Evolutionary conservation across 2,113 vertebrate species (phyloP).

Genomic region (Gila orcuttii): DNA sequence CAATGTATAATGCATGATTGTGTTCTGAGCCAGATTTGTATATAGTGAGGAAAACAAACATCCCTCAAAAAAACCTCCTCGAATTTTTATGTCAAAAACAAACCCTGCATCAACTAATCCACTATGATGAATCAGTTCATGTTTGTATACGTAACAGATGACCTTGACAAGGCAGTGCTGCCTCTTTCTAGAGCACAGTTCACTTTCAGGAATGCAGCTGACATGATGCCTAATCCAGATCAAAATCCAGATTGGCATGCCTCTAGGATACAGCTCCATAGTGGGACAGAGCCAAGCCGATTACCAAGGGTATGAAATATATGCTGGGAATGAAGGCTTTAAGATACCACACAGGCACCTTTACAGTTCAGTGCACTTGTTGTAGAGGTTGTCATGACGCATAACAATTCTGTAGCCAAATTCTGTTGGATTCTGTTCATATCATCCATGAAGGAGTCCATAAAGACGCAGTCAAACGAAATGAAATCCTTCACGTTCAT

Average conservation of each 20-base stretch:
- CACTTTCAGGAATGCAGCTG: slow-evolving; percentile 19
- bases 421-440: not conserved
- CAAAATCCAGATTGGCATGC: slow-evolving; percentile 31
- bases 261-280: not conserved
- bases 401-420: slow-evolving; percentile 7
- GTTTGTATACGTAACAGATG: not conserved
- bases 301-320: slow-evolving; percentile 19
- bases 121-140: not conserved
- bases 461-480: not conserved
- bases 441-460: slow-evolving; percentile 5
- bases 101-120: not conserved
- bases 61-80: not conserved
- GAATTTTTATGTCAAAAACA: not conserved
- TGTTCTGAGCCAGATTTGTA: not conserved
- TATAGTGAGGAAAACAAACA: not conserved
- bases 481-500: slow-evolving; percentile 13
- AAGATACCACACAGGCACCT: not conserved
- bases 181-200: slow-evolving; percentile 3
- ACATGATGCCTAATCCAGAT: slow-evolving; percentile 39
- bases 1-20: not conserved
- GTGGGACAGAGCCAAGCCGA: not conserved
- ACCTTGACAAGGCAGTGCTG: not conserved
- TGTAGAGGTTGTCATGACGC: not conserved
- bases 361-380: not conserved
- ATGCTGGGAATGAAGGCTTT: slow-evolving; percentile 13